phyloP scores from a whole-genome alignment of 2,113 vertebrate species.

The Stigmatopora nigra region DNA sequence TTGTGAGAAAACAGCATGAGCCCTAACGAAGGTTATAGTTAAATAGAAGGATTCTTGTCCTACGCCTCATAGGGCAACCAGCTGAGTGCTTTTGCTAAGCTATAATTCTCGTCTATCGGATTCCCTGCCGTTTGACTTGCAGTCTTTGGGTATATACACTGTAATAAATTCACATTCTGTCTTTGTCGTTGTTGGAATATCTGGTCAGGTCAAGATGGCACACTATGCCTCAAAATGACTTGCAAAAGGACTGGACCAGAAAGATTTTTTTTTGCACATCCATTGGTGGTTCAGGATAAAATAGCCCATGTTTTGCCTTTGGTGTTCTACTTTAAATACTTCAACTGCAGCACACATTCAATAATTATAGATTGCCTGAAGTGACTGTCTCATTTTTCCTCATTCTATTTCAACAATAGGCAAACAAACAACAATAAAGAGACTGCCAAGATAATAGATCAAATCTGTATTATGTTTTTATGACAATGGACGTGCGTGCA shows the following conservation, averaged over 20 bases:
- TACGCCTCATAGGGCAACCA: slow-evolving; percentile 12
- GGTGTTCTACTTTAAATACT: too few relatives aligned
- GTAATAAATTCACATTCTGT: slow-evolving; percentile 57
- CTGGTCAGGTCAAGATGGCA: slow-evolving; percentile 50
- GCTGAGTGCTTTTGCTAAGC: slow-evolving; percentile 23
- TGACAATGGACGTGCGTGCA: too few relatives aligned
- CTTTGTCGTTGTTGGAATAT: slow-evolving; percentile 48
- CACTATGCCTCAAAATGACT: slow-evolving; percentile 1
- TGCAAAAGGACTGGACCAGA: background rate
- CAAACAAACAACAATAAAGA: too few relatives aligned
- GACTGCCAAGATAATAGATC: too few relatives aligned
- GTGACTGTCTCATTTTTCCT: too few relatives aligned
- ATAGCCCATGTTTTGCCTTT: too few relatives aligned
- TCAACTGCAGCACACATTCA: too few relatives aligned
- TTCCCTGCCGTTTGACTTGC: slow-evolving; percentile 42
- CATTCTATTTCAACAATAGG: too few relatives aligned
- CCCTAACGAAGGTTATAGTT: slow-evolving; percentile 19
- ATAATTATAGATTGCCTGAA: too few relatives aligned
- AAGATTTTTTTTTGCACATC: background rate
- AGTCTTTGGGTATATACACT: too few relatives aligned
- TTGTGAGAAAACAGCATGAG: slow-evolving; percentile 28
- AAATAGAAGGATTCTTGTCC: slow-evolving; percentile 33
- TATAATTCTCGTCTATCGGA: slow-evolving; percentile 9
- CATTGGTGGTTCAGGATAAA: too few relatives aligned
- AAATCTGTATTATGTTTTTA: too few relatives aligned